phyloP scores from a whole-genome alignment of 1,140 invertebrate genomes.

The Habropoda laboriosa region DNA sequence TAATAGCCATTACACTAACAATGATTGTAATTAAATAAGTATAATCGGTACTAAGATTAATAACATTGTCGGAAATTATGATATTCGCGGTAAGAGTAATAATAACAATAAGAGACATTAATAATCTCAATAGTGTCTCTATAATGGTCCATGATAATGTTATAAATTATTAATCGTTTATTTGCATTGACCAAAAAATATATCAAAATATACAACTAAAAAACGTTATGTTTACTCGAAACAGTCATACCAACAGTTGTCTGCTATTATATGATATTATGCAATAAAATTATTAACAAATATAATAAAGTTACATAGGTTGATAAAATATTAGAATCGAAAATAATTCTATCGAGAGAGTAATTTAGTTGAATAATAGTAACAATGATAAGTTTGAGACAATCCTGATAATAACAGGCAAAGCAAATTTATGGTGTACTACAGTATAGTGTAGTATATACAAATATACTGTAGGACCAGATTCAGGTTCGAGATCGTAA shows the following conservation, averaged over 20 bases:
- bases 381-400: no score
- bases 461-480: not conserved
- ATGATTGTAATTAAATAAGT: not conserved
- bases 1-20: slow-evolving; percentile 17
- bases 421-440: no score
- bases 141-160: slow-evolving; percentile 1
- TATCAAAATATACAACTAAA: not conserved
- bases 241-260: no score
- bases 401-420: no score
- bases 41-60: slow-evolving; percentile 20
- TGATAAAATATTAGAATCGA: not conserved
- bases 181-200: not conserved
- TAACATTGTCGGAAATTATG: no score
- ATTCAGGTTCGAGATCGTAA: not conserved
- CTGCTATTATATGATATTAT: no score
- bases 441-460: no score
- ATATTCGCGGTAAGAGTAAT: slow-evolving; percentile 33
- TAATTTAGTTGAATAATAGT: not conserved
- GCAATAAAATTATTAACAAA: no score
- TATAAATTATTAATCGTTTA: not conserved
- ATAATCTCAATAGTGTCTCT: slow-evolving; percentile 29
- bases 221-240: not conserved
- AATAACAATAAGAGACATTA: slow-evolving; percentile 30
- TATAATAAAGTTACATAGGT: not conserved
- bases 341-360: not conserved